phyloP scores from a whole-genome alignment of 1,140 invertebrate species.

The Helicoverpa zea region DNA sequence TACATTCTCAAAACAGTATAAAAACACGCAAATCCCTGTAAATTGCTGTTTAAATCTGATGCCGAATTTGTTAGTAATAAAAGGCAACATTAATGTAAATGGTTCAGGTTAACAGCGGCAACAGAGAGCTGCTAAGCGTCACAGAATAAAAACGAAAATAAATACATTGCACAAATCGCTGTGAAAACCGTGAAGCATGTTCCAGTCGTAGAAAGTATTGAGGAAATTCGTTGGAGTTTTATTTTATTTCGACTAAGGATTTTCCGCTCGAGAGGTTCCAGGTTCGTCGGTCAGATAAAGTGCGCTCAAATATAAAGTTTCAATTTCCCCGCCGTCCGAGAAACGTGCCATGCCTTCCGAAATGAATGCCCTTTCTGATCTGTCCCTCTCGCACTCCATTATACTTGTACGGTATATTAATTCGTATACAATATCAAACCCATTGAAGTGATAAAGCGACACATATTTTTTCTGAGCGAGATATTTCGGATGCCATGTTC shows the following conservation, averaged over 20 bases:
- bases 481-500: slow-evolving; percentile 19
- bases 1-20: slow-evolving; percentile 2
- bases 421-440: slow-evolving; percentile 51
- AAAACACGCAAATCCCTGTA: slow-evolving; percentile 10
- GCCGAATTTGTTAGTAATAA: slow-evolving; percentile 36
- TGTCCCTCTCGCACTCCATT: slow-evolving; percentile 55
- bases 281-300: slow-evolving; percentile 78
- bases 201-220: slow-evolving; percentile 63
- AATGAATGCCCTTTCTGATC: slow-evolving; percentile 65
- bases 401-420: slow-evolving; percentile 56
- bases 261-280: slow-evolving; percentile 69
- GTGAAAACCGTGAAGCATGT: slow-evolving; percentile 61
- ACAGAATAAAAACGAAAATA: slow-evolving; percentile 47
- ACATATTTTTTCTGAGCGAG: slow-evolving; percentile 18
- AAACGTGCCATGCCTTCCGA: slow-evolving; percentile 72
- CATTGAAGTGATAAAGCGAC: slow-evolving; percentile 10
- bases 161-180: slow-evolving; percentile 60
- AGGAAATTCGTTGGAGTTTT: slow-evolving; percentile 68
- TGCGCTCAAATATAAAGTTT: slow-evolving; percentile 84
- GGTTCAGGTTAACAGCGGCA: slow-evolving; percentile 22
- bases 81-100: slow-evolving; percentile 39
- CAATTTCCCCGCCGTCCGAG: slow-evolving; percentile 71
- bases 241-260: slow-evolving; percentile 75
- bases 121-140: slow-evolving; percentile 20
- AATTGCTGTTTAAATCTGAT: slow-evolving; percentile 37